A percentile compares a stretch with the other conserved stretches of the same genome.
phyloP scores from a whole-genome alignment of 2,797 vertebrate genomes.

The Pseudochirops cupreus region DNA sequence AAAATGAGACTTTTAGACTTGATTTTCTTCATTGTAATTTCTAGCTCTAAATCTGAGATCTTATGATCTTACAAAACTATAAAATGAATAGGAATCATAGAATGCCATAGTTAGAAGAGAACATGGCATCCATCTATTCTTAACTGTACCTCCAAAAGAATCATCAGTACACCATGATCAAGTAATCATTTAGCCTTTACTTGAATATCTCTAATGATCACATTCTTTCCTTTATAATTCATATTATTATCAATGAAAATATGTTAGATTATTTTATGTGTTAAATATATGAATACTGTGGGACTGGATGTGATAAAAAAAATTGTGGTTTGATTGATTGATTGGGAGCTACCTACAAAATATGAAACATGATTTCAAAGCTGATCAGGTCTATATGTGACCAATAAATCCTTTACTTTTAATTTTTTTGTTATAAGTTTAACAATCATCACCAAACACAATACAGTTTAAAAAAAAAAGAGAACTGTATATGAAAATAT shows the following conservation, averaged over 20 bases:
- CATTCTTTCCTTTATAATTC: background rate
- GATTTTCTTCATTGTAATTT: background rate
- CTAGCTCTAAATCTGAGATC: background rate
- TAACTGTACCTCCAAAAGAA: background rate
- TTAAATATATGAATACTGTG: no score
- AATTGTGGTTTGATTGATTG: background rate
- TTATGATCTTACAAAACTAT: background rate
- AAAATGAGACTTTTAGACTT: background rate
- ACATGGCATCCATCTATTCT: background rate
- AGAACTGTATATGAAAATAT: background rate
- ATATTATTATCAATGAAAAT: background rate
- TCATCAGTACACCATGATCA: background rate
- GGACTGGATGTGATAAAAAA: no score
- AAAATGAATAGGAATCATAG: background rate
- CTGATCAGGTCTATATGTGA: background rate
- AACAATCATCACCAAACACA: background rate
- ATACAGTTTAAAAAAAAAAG: background rate
- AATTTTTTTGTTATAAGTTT: background rate
- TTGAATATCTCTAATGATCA: background rate
- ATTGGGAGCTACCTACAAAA: no score
- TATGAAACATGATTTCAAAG: background rate
- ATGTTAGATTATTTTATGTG: background rate
- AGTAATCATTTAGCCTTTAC: background rate
- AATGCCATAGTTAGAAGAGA: background rate
- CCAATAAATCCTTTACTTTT: background rate